These are phyloP conservation scores for Thereuonema tuberculata DNA, from an alignment of 1,140 invertebrate genomes.

Conservation along the genomic window DNA sequence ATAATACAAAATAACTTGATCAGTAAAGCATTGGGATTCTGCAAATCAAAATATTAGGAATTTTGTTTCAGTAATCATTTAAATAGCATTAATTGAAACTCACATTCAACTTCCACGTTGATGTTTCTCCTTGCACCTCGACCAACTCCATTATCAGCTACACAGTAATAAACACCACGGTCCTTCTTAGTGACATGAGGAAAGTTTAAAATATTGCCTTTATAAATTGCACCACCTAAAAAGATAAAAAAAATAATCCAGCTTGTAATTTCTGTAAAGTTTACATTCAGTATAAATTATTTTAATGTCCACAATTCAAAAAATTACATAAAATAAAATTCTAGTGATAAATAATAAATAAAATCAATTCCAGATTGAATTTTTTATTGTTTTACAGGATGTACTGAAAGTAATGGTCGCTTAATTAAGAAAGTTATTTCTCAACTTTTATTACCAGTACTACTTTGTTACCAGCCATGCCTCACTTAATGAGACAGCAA, in stretches of 20 bases:
- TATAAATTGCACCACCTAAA: conserved; percentile 21
- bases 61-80: not conserved
- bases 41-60: not conserved
- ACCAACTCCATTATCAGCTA: conserved; percentile 79
- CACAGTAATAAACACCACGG: conserved; percentile 82
- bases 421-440: too few species aligned
- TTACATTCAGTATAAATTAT: too few species aligned
- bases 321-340: too few species aligned
- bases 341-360: too few species aligned
- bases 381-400: too few species aligned
- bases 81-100: not conserved
- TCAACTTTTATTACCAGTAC: too few species aligned
- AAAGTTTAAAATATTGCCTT: conserved; percentile 73
- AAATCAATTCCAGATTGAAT: too few species aligned
- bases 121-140: conserved; percentile 69
- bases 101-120: conserved; percentile 65
- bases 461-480: too few species aligned
- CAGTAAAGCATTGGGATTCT: not conserved
- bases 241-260: not conserved
- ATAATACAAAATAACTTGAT: conserved; percentile 9
- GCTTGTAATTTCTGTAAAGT: too few species aligned
- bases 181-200: conserved; percentile 58
- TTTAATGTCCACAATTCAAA: too few species aligned
- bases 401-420: too few species aligned
- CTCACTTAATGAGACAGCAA: too few species aligned